Conservation (phyloP, 2,888 invertebrate species). For the Cylindroiulus punctatus region DNA sequence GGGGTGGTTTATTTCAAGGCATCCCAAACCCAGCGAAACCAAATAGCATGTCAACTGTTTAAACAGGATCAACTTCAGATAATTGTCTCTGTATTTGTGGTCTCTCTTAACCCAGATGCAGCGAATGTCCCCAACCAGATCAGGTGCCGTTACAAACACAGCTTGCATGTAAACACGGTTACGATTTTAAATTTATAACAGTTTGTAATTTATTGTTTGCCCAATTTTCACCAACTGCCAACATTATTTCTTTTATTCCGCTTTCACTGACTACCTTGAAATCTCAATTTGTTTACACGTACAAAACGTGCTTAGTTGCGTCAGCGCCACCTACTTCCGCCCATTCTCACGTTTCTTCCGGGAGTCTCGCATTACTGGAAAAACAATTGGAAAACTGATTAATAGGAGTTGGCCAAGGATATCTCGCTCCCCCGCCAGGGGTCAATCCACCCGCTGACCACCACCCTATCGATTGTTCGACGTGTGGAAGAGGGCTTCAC, state of each 20-base stretch:
- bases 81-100: too few relatives aligned
- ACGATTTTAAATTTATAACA: neutral
- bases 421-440: neutral
- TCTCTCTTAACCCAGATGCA: too few relatives aligned
- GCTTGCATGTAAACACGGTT: neutral
- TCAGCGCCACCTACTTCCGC: slow-evolving; percentile 34
- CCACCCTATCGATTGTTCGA: neutral
- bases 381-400: neutral
- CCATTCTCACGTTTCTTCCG: neutral
- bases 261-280: neutral
- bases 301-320: neutral
- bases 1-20: too few relatives aligned
- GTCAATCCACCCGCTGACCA: slow-evolving; percentile 16
- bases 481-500: neutral
- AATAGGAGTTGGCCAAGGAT: neutral
- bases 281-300: neutral
- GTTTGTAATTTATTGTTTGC: neutral
- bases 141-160: too few relatives aligned
- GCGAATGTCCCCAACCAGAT: too few relatives aligned
- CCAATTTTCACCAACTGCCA: neutral
- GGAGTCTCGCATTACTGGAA: neutral
- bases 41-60: too few relatives aligned
- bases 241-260: neutral
- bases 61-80: too few relatives aligned
- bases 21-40: too few relatives aligned